These are phyloP conservation scores for Scolopax rusticola DNA, from an alignment of 2,797 vertebrate genomes.

Conservation along the genomic window DNA sequence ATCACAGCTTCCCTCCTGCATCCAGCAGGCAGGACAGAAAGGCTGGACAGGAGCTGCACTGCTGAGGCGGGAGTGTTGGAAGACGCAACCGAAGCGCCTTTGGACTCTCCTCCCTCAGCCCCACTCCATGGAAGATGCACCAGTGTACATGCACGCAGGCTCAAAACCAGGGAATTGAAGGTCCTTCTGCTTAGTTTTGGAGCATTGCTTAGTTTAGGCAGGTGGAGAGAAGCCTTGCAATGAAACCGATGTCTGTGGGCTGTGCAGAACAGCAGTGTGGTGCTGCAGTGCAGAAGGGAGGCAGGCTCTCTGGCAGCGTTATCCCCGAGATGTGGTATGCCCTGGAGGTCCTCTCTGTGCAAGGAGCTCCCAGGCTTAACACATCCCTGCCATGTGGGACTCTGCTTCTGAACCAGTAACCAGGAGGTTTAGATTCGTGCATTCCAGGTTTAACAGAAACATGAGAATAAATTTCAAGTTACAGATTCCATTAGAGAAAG, in stretches of 20 bases:
- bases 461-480: not conserved
- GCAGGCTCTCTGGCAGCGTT: rapidly evolving
- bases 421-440: not conserved
- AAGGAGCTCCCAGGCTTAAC: not conserved
- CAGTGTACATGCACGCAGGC: not conserved
- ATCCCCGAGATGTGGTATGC: not conserved
- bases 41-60: not conserved
- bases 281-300: not conserved
- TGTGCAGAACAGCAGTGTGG: not conserved
- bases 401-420: not conserved
- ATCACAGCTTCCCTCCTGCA: not conserved
- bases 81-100: not conserved
- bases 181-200: not conserved
- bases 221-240: not conserved
- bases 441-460: not conserved
- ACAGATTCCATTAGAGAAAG: not conserved
- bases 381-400: rapidly evolving
- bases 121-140: not conserved
- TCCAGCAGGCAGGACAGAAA: not conserved
- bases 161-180: not conserved
- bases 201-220: not conserved
- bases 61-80: not conserved
- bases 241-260: not conserved
- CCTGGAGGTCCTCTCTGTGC: not conserved
- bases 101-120: not conserved